Evolutionary conservation across 2,113 vertebrate genomes (phyloP), one percentile per base, ranked within the genome.

Genomic region (Chloropsis hardwickii): DNA sequence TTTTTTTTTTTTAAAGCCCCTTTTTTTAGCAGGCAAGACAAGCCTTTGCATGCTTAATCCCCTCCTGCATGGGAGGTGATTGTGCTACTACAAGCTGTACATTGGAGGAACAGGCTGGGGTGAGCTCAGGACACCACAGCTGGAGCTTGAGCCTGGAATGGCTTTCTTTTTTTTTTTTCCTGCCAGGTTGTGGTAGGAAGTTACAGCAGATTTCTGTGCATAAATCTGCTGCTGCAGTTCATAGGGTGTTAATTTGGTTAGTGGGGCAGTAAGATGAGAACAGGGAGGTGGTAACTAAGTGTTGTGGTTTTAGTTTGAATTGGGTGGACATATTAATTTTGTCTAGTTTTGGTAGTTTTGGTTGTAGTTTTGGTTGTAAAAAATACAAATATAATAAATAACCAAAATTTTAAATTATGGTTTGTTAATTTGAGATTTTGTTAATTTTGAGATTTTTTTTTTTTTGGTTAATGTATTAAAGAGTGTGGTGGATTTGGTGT

Each of bases 1-100:
- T 2, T 2, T 7, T 12, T 20, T 31, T 6, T 5, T 13, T 53
- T 33, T 42, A 9, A 28, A 86, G 8, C 3, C 60, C 4, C 2
- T 14, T 53, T 86, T 91, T 91, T 86, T 37, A 80, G 5, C 42
- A 74, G 14, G 42, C 20, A 88, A 39, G 39, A 44, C 60, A 89
- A 95, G 40, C 5, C 24, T 85, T 64, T 69, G 29, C 42, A 15
- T 27, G 31, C 19, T 35, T 62, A 44, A 44, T 70, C 42, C 58
- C 11, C 23, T 81, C 24, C 44, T 67, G 22, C 48, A 42, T 24
- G n/a, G 88, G 18, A 82, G 22, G 17, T 92, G 14, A 35, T 71
- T 48, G 24, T 53, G 24, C 27, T 73, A 2, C 51, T 48, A 12
- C 50, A 62, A 90, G 65, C 39, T 40, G 51, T 33, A 28, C 6